Evolutionary conservation across 2,888 invertebrate genomes (phyloP).

Genomic region (Adelphocoris suturalis): DNA sequence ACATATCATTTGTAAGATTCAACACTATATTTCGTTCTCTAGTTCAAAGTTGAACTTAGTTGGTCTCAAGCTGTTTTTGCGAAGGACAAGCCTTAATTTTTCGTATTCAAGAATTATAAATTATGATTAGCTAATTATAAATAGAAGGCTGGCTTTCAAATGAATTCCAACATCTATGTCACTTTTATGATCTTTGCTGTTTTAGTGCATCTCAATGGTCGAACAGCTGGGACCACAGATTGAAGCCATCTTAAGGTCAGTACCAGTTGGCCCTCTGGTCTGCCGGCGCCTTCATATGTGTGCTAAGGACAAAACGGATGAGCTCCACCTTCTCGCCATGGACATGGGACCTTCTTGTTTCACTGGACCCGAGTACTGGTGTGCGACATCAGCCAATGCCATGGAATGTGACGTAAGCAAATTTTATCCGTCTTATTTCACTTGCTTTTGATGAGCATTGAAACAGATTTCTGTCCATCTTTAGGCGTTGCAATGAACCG

Average conservation of each 20-base stretch:
- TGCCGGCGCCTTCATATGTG: constrained; percentile 75
- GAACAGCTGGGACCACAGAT: constrained; percentile 76
- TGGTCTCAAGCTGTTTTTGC: no score
- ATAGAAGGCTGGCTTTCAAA: no score
- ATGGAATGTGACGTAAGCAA: constrained; percentile 80
- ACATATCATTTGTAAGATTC: constrained; percentile 68
- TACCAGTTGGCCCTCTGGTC: constrained; percentile 74
- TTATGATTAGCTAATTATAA: no score
- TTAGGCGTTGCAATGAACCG: no score
- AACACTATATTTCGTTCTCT: neutral
- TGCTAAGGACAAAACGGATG: constrained; percentile 53
- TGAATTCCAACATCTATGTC: no score
- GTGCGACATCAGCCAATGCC: constrained; percentile 81
- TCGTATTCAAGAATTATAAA: no score
- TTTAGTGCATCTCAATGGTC: constrained; percentile 77
- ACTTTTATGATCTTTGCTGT: neutral
- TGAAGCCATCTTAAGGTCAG: constrained; percentile 75
- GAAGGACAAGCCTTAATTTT: no score
- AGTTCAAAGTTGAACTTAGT: no score
- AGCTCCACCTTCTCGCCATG: constrained; percentile 77
- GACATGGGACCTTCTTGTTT: constrained; percentile 85
- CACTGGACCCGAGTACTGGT: constrained; percentile 91
- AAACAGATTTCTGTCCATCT: no score
- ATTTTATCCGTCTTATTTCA: no score
- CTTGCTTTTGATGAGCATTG: no score